Conservation (phyloP, 1,140 invertebrate species). For the Venturia canescens region DNA sequence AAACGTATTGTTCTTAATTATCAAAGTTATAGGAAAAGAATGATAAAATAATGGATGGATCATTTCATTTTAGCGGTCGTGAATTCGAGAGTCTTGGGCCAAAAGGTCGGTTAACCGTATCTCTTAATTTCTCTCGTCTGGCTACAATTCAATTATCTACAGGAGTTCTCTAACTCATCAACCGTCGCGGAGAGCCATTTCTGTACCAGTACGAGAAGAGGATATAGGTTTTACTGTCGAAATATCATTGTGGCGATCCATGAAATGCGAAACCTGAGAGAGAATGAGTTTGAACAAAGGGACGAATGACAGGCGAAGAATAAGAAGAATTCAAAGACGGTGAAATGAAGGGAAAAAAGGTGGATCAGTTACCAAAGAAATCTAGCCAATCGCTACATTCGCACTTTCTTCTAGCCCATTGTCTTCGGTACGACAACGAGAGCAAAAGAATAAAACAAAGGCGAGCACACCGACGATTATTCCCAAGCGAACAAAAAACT, state of each 20-base stretch:
- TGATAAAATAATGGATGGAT: not conserved
- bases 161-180: conserved; percentile 9
- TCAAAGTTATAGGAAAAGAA: not conserved
- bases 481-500: conserved; percentile 7
- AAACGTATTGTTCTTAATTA: not conserved
- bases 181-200: not conserved
- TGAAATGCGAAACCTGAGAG: not conserved
- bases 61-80: not conserved
- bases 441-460: not conserved
- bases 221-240: not conserved
- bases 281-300: conserved; percentile 15
- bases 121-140: conserved; percentile 6
- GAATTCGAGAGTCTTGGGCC: not conserved
- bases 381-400: conserved; percentile 12
- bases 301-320: not conserved
- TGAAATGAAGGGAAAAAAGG: not conserved
- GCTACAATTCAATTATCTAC: conserved; percentile 30
- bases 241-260: conserved; percentile 21
- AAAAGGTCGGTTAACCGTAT: conserved; percentile 8
- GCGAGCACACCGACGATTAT: not conserved
- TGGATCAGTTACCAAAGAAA: conserved; percentile 13
- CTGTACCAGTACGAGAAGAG: not conserved
- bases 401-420: conserved; percentile 7
- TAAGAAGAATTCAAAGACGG: conserved; percentile 28
- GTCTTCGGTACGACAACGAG: conserved; percentile 10